These are phyloP conservation scores for Brachymystax lenok DNA, from an alignment of 2,797 vertebrate genomes.

Conservation along the genomic window DNA sequence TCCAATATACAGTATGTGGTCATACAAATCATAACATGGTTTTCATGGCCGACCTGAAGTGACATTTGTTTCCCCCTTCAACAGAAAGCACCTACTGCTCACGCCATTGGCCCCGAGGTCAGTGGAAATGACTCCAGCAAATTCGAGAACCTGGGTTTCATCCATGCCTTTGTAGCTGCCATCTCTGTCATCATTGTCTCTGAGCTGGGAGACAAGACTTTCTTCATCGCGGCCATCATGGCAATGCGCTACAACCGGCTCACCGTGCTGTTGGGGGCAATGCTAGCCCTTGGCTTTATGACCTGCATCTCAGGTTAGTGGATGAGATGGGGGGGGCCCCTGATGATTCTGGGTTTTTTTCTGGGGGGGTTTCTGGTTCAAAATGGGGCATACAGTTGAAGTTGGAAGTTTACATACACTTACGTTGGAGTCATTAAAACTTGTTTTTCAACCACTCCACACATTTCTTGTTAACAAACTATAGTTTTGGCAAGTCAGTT, in stretches of 20 bases:
- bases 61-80: background rate
- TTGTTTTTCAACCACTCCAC: too few species aligned
- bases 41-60: background rate
- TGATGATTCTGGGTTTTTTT: too few species aligned
- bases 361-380: too few species aligned
- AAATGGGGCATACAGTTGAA: too few species aligned
- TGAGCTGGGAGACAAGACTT: constrained; percentile 97
- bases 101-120: constrained; percentile 67
- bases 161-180: constrained; percentile 94
- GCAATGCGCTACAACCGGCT: constrained; percentile 98
- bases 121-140: constrained; percentile 77
- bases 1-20: background rate
- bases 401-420: too few species aligned
- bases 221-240: constrained; percentile 99
- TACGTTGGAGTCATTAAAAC: too few species aligned
- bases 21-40: background rate
- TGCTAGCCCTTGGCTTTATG: constrained; percentile 94
- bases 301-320: constrained; percentile 94
- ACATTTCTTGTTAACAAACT: too few species aligned
- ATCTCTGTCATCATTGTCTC: constrained; percentile 98
- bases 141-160: constrained; percentile 88
- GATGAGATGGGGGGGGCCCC: background rate
- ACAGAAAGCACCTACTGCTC: constrained; percentile 80
- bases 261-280: constrained; percentile 90
- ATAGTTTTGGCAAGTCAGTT: too few species aligned